Percentiles rank a stretch among this genome's conserved stretches.
Conservation (phyloP, 2,113 vertebrate genomes). For the Neopipo cinnamomea region DNA sequence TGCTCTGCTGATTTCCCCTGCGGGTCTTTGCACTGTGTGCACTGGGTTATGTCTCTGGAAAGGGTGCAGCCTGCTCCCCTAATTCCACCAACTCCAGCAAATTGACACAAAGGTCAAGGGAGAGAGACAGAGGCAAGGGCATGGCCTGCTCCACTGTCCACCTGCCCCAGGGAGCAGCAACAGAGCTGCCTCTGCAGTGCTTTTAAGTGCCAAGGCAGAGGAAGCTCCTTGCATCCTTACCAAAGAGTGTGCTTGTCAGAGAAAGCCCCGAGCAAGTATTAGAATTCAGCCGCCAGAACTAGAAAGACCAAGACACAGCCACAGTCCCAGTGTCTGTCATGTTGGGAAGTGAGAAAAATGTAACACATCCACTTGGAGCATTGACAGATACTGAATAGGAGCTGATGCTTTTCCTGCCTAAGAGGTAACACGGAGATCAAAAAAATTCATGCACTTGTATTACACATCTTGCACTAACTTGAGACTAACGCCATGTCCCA, state of each 20-base stretch:
- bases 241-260: background rate
- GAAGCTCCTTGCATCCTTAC: background rate
- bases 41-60: background rate
- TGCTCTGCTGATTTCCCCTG: background rate
- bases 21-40: too few relatives aligned
- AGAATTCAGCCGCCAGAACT: conserved; percentile 57
- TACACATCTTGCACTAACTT: background rate
- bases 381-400: conserved; percentile 32
- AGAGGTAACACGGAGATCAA: conserved; percentile 13
- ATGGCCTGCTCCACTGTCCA: background rate
- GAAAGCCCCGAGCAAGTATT: conserved; percentile 26
- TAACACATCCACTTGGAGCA: conserved; percentile 61
- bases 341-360: conserved; percentile 55
- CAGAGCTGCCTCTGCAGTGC: background rate
- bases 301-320: conserved; percentile 54
- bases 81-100: background rate
- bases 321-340: conserved; percentile 54
- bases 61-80: background rate
- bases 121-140: background rate
- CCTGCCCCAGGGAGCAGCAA: background rate
- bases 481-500: background rate
- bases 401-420: conserved; percentile 27
- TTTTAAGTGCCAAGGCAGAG: background rate
- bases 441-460: background rate
- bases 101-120: background rate